Evolutionary conservation across 2,113 vertebrate genomes (phyloP).

Genomic region (Hippolais icterina): DNA sequence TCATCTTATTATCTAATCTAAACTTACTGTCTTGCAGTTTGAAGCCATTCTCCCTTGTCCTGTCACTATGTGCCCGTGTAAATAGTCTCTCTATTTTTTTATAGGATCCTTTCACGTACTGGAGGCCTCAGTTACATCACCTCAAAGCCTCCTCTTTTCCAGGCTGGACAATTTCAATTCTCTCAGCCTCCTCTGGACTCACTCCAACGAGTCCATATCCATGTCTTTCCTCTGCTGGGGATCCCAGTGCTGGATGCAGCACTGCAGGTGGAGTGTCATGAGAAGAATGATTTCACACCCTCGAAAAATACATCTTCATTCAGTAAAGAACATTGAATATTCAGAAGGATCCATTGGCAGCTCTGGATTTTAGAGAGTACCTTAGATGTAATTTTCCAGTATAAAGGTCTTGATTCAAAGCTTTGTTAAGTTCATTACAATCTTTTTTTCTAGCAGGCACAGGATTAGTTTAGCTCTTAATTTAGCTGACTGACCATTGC

Average conservation of each 20-base stretch:
- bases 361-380: neutral
- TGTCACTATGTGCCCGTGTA: neutral
- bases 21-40: neutral
- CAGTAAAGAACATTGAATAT: neutral
- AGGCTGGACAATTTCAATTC: neutral
- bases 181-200: neutral
- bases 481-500: slow-evolving; percentile 1
- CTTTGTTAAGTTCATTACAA: slow-evolving; percentile 2
- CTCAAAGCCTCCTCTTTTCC: neutral
- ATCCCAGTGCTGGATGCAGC: neutral
- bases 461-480: slow-evolving; percentile 12
- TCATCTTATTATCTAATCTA: neutral
- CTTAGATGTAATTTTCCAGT: slow-evolving; percentile 7
- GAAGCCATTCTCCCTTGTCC: neutral
- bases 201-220: neutral
- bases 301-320: neutral
- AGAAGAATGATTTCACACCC: neutral
- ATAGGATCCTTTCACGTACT: neutral
- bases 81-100: neutral
- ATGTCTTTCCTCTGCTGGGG: neutral
- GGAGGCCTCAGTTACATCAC: neutral
- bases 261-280: neutral
- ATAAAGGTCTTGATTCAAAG: neutral
- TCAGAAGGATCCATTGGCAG: neutral
- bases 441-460: neutral